Conservation (phyloP, 1,140 invertebrate genomes). For the Chelonus insularis region DNA sequence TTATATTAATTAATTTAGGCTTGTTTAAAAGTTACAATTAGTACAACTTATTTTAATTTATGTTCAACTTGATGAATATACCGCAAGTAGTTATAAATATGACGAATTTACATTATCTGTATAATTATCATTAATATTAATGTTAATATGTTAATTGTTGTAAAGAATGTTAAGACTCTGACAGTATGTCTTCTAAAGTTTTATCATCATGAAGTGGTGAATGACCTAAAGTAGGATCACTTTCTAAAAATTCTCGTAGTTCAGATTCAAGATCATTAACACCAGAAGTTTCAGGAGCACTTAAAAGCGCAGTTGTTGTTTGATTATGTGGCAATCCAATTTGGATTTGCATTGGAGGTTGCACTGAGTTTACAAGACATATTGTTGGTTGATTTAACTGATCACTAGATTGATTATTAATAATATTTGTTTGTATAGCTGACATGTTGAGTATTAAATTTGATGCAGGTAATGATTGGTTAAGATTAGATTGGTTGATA, state of each 20-base stretch:
- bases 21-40: no score
- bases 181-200: conserved; percentile 67
- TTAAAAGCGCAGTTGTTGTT: conserved; percentile 30
- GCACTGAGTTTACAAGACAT: conserved; percentile 36
- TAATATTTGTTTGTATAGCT: conserved; percentile 41
- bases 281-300: conserved; percentile 46
- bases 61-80: no score
- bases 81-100: no score
- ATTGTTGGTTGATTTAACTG: conserved; percentile 38
- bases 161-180: conserved; percentile 57
- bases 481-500: conserved; percentile 43
- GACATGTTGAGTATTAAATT: conserved; percentile 43
- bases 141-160: no score
- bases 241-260: conserved; percentile 72
- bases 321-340: conserved; percentile 48
- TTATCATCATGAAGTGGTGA: conserved; percentile 67
- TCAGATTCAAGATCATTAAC: conserved; percentile 69
- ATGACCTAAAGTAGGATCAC: conserved; percentile 63
- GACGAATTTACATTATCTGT: no score
- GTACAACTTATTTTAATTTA: no score
- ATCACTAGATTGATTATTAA: conserved; percentile 32
- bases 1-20: no score
- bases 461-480: conserved; percentile 36
- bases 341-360: conserved; percentile 49
- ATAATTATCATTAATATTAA: no score